Evolutionary conservation across 2,797 vertebrate genomes (phyloP), one percentile per base, ranked within the genome.

Genomic region (Urosaurus nigricauda): DNA sequence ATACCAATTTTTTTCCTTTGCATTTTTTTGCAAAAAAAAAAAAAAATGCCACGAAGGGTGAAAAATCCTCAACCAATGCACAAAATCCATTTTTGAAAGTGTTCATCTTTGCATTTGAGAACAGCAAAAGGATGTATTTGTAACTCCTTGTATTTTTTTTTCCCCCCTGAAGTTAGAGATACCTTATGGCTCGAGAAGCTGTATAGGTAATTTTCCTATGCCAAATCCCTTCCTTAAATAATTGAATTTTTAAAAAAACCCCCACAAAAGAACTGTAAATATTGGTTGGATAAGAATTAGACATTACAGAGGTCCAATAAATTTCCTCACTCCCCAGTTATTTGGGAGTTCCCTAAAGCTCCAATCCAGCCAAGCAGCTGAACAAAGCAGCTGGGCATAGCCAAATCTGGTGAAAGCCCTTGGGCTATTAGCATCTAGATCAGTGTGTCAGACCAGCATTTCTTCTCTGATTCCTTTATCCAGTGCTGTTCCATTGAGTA

Each of bases 401-500:
- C 84, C 83, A 75, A 88, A 90, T 80, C 68, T 83, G 43, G 35
- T 43, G 82, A 82, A 87, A 89, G 9, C 17, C 29, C 70, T 89
- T 32, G 26, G 1, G 21, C 79, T 89, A 88, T 94, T 93, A 93
- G 4, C 86, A 90, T 87, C 47, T 47, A 87, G 91, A 91, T 88
- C 51, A n/a, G 84, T 92, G 12, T 68, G 89, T 94, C 32, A 92
- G 40, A 87, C 43, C 8, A 47, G 63, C 90, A 89, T 89, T 89
- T 4, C 32, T 81, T 91, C 84, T 86, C 73, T 89, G 90, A 63
- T 91, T 93, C 79, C 92, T 93, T 88, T 86, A 86, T 91, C 68
- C 19, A 79, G 12, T 24, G 17, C 2, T 85, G 73, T 35, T 93
- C 32, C 74, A 90, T 56, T 74, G 29, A 87, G 26, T 47, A 91